Conservation (phyloP, 2,113 vertebrate genomes). For the Cyrtonyx montezumae region DNA sequence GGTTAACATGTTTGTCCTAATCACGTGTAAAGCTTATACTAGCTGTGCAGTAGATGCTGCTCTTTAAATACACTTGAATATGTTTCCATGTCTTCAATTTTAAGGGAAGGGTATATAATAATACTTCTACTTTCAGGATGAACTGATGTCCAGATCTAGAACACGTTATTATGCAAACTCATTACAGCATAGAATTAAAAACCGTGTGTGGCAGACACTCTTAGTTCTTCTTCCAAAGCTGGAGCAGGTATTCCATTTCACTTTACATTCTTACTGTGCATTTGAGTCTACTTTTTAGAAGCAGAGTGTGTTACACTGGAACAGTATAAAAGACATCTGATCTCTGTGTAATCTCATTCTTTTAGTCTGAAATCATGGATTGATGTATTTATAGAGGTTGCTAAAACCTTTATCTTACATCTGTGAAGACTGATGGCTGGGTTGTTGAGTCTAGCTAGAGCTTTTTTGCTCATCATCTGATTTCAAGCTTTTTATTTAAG, state of each 20-base stretch:
- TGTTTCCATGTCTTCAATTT: neutral
- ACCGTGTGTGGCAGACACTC: constrained; percentile 90
- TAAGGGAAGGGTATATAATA: neutral
- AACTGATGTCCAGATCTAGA: constrained; percentile 83
- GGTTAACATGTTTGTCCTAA: neutral
- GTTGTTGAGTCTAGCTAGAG: neutral
- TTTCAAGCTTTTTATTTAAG: neutral
- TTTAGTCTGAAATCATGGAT: neutral
- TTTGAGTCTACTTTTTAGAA: neutral
- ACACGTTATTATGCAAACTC: constrained; percentile 91
- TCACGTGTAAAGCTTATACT: neutral
- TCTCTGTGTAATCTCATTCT: neutral
- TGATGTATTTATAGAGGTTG: neutral
- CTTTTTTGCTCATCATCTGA: neutral
- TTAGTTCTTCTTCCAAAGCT: constrained; percentile 89
- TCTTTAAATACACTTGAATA: neutral
- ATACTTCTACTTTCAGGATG: constrained; percentile 78
- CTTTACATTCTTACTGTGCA: neutral
- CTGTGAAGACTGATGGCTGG: neutral
- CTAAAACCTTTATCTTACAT: neutral
- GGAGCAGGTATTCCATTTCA: constrained; percentile 78
- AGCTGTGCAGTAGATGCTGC: neutral
- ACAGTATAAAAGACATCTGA: neutral
- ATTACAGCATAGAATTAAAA: constrained; percentile 92
- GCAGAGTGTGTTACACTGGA: neutral